phyloP scores from a whole-genome alignment of 2,888 invertebrate genomes.

The Rhodophaea formosa region DNA sequence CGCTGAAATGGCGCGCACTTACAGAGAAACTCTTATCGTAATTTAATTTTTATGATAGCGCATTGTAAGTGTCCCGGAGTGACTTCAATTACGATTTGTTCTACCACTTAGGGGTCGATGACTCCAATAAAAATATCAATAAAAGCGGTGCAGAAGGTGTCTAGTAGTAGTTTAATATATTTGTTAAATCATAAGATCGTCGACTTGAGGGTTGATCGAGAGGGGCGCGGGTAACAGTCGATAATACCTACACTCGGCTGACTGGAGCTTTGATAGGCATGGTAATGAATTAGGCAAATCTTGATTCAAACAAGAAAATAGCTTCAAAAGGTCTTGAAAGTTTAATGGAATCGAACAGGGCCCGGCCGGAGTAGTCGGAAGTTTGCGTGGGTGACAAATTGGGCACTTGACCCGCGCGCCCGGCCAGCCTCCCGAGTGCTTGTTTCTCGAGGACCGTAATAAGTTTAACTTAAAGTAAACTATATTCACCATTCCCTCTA shows the following conservation, averaged over 20 bases:
- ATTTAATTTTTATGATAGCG: conserved; percentile 80
- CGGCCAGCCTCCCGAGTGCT: conserved; percentile 69
- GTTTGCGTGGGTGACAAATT: conserved; percentile 80
- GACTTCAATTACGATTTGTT: conserved; percentile 63
- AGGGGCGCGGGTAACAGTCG: conserved; percentile 7
- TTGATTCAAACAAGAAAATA: conserved; percentile 77
- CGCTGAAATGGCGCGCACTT: conserved; percentile 74
- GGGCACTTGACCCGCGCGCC: conserved; percentile 78
- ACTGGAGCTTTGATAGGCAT: conserved; percentile 36
- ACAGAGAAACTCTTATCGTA: conserved; percentile 73
- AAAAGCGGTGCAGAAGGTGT: conserved; percentile 6
- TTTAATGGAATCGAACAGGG: conserved; percentile 80
- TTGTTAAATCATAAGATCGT: conserved; percentile 9
- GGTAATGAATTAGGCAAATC: conserved; percentile 74
- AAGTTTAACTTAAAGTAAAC: conserved; percentile 81
- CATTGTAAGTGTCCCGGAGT: conserved; percentile 70
- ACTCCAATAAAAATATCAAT: conserved; percentile 24
- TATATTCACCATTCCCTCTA: conserved; percentile 77
- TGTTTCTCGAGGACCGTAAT: conserved; percentile 79
- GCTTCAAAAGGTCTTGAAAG: conserved; percentile 79
- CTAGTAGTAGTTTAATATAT: conserved; percentile 1
- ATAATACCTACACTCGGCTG: conserved; percentile 16
- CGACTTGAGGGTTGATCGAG: background rate
- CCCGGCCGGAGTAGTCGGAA: conserved; percentile 68
- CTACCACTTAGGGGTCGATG: conserved; percentile 44